Evolutionary conservation across 2,888 invertebrate genomes (phyloP), one percentile per base, ranked within the genome.

Genomic region (Sarcophaga subvicina): DNA sequence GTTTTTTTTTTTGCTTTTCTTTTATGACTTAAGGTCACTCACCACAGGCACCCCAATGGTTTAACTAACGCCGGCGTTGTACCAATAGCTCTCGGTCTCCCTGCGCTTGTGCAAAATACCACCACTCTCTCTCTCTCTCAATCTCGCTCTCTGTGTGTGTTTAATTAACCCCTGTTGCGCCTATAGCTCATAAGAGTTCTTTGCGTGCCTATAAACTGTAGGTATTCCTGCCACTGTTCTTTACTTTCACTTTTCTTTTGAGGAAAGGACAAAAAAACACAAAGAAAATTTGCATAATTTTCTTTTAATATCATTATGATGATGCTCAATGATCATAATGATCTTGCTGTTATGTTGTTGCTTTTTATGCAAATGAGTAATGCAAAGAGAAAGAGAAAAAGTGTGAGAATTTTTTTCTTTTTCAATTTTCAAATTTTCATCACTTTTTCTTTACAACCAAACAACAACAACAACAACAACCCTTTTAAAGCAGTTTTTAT

Each of bases 281-380:
- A 72, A 70, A 78, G 64, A 78, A 83, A 82, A 83, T 86, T 83
- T 73, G 80, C 80, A 85, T 83, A 85, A 85, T 85, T 85, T 85
- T 85, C 80, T 72, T 80, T 49, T 20, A 64, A 63, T 59, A 71
- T 70, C 8, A 20, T 45, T 45, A 67, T 22, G 20, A 76, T 20
- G 12, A 27, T 64, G 49, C 49, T 64, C 12, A 64, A 27, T 59
- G 64, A 76, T 80, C 64, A 66, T 71, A 27, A 17, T 71, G 70
- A 47, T 63, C 20, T 47, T 78, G 60, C n/a, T 72, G 14, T 49
- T 27, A 4, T 22, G 8, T 49, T 83, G 67, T 64, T 79, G 79
- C 70, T 71, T 83, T 71, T 75, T 86, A 86, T 86, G 86, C 80
- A 86, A 86, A 83, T 86, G 47, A 86, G 63, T 71, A 45, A 37